These are phyloP conservation scores for Strix aluco DNA, from an alignment of 2,113 vertebrate species.

Conservation along the genomic window DNA sequence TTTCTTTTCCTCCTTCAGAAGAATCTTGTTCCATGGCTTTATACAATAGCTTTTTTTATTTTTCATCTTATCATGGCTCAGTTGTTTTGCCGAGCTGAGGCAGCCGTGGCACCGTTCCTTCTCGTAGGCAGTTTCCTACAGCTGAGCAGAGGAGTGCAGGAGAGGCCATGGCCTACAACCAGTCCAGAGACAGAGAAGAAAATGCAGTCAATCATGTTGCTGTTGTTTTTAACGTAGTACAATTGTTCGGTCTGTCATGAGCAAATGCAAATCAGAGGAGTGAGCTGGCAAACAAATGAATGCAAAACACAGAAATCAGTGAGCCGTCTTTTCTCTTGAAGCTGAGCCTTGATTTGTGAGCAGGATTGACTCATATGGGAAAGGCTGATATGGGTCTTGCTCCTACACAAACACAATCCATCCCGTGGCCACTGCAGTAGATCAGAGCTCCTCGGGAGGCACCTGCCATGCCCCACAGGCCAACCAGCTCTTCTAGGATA, in stretches of 20 bases:
- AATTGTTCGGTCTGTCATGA: not conserved
- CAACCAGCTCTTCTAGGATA: not conserved
- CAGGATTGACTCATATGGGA: not conserved
- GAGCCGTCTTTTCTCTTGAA: not conserved
- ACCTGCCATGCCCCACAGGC: not conserved
- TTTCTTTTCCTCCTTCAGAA: not conserved
- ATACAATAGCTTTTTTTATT: not conserved
- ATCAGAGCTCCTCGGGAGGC: not conserved
- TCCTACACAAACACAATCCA: not conserved
- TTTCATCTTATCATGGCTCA: not conserved
- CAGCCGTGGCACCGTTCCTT: not conserved
- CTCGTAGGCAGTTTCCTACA: not conserved
- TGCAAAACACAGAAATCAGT: not conserved
- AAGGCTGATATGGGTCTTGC: not conserved
- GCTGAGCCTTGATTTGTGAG: not conserved
- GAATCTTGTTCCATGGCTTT: not conserved
- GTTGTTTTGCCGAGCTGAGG: not conserved
- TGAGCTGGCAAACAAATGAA: not conserved
- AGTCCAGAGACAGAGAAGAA: not conserved
- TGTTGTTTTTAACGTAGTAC: not conserved
- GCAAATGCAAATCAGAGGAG: not conserved
- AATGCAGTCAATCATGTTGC: not conserved
- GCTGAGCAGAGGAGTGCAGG: not conserved
- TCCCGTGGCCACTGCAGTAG: fast-evolving
- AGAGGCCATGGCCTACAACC: not conserved